Evolutionary conservation across 2,888 invertebrate genomes (phyloP).

Genomic region (Tipula lateralis): DNA sequence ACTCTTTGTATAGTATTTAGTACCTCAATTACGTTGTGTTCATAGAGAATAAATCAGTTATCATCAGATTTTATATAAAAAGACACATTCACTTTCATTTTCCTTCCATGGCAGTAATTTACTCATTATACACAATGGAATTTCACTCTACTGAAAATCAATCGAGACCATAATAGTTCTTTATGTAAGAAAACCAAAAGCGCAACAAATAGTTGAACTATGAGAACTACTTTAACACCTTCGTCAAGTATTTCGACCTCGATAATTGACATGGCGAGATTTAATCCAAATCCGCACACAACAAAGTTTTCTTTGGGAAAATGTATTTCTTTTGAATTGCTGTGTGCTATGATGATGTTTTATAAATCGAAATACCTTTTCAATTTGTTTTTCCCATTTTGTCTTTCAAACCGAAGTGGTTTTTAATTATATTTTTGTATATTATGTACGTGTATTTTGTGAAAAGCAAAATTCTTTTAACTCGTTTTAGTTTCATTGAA

Average conservation of each 20-base stretch:
- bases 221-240: not conserved
- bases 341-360: not conserved
- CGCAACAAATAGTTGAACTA: not conserved
- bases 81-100: no score
- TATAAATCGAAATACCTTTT: not conserved
- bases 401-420: not conserved
- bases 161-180: no score
- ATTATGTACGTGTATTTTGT: not conserved
- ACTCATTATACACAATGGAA: no score
- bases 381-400: constrained; percentile 15
- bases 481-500: constrained; percentile 4
- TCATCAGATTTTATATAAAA: no score
- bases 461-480: not conserved
- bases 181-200: no score
- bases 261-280: not conserved
- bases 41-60: no score
- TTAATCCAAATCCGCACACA: not conserved
- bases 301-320: not conserved
- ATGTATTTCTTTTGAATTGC: not conserved
- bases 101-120: no score
- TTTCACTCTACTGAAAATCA: no score
- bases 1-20: no score
- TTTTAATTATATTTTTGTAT: not conserved
- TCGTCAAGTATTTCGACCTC: constrained; percentile 15
- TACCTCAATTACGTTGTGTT: no score